A percentile compares a stretch with the other conserved stretches of the same genome.
Evolutionary conservation across 2,888 invertebrate species (phyloP).

Genomic region (Eupithecia insigniata): DNA sequence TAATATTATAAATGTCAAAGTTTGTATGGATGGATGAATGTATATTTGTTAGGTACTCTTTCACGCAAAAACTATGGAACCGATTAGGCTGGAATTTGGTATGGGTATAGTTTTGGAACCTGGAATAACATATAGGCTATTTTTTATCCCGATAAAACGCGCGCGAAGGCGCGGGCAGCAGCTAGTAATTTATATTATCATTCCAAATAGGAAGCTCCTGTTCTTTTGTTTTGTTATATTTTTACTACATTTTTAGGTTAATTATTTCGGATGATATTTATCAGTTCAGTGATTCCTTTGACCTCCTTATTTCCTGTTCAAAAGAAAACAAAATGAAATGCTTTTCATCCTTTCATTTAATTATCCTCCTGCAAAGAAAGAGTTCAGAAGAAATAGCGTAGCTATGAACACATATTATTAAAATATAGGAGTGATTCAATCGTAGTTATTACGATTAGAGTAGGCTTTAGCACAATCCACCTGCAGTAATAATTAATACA

Average conservation of each 20-base stretch:
- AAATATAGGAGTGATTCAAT: not conserved
- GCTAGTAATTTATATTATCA: not conserved
- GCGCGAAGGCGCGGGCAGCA: too few species aligned
- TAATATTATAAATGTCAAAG: too few species aligned
- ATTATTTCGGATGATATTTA: slow-evolving; percentile 11
- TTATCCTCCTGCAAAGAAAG: slow-evolving; percentile 61
- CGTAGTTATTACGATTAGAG: not conserved
- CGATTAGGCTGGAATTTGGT: too few species aligned
- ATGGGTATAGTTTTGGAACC: too few species aligned
- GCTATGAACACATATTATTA: slow-evolving; percentile 21
- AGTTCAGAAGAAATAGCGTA: slow-evolving; percentile 47
- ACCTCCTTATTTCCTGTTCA: slow-evolving; percentile 28
- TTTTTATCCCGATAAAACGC: too few species aligned
- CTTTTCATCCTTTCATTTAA: slow-evolving; percentile 58
- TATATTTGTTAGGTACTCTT: too few species aligned
- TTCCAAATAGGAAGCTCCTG: not conserved
- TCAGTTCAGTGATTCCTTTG: slow-evolving; percentile 23
- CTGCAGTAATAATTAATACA: too few species aligned
- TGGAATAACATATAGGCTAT: too few species aligned
- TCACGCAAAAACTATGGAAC: too few species aligned
- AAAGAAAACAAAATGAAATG: slow-evolving; percentile 45
- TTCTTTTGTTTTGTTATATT: not conserved
- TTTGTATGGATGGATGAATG: too few species aligned
- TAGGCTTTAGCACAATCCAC: not conserved
- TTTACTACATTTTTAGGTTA: not conserved